Percentiles rank a stretch among this genome's conserved stretches.
phyloP scores from a whole-genome alignment of 2,113 vertebrate genomes.

The Stigmatopora nigra region DNA sequence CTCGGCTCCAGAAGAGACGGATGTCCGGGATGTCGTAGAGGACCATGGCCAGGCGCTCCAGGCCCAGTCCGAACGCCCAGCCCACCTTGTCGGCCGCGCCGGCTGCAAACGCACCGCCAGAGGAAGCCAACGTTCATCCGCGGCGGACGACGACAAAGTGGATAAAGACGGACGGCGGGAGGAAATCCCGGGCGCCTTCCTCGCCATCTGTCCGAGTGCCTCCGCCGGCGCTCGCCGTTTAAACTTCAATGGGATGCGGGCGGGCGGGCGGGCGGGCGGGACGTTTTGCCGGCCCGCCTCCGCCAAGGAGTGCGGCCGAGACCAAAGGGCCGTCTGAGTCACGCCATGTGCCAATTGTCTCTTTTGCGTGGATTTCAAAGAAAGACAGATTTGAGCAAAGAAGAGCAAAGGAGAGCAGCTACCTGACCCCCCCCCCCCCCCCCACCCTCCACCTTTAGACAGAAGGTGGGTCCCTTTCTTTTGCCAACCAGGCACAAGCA shows the following conservation, averaged over 20 bases:
- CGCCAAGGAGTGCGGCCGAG: neutral
- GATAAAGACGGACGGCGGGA: slow-evolving; percentile 44
- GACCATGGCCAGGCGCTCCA: slow-evolving; percentile 92
- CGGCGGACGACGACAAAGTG: slow-evolving; percentile 23
- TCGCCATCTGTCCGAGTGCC: slow-evolving; percentile 39
- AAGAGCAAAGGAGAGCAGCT: too few relatives aligned
- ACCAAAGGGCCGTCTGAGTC: too few relatives aligned
- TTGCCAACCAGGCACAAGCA: too few relatives aligned
- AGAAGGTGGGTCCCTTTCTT: too few relatives aligned
- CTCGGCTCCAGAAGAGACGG: slow-evolving; percentile 90
- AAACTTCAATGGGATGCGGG: neutral
- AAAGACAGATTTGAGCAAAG: too few relatives aligned
- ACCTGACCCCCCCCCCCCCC: too few relatives aligned
- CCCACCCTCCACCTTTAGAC: too few relatives aligned
- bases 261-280: too few relatives aligned
- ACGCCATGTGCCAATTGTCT: too few relatives aligned
- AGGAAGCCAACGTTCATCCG: too few relatives aligned
- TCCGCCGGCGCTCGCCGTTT: slow-evolving; percentile 1
- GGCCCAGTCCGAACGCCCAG: slow-evolving; percentile 90
- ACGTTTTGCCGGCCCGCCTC: too few relatives aligned
- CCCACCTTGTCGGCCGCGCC: slow-evolving; percentile 80
- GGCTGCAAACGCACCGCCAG: slow-evolving; percentile 58
- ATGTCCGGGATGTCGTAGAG: slow-evolving; percentile 89
- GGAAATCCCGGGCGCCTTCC: slow-evolving; percentile 30
- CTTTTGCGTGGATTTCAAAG: too few relatives aligned